Base-by-base conservation (phyloP, 2,797 vertebrate genomes). In the Oreortyx pictus region DNA sequence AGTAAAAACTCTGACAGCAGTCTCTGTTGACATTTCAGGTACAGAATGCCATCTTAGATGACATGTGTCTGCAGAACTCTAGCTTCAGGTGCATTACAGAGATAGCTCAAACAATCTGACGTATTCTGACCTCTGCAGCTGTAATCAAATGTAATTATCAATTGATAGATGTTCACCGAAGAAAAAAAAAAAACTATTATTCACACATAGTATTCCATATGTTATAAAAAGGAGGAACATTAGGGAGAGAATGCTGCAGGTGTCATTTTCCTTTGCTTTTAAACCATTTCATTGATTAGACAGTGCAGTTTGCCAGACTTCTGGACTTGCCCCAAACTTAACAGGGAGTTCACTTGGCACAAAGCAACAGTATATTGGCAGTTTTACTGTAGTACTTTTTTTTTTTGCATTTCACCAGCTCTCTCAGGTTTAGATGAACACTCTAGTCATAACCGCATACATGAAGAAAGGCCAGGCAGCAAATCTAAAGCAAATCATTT, bases 41-140 rank as follows among this genome's bases (percentile, higher is more conserved):
- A 31, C 50, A 52, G 52, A 44, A 57, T 6, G n/a, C 0, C 1
- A 20, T 33, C 31, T 24, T 33, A 47, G 22, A 9, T 14, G 16
- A 24, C 33, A 7, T 18, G 6, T n/a, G 27, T 8, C 33, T 14
- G 39, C 20, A 29, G 39, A 20, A 9, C 39, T 31, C 39, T 27
- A 31, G 27, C 27, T 9, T 19, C 39, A 31, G 4, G 7, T 43
- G 27, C 14, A 4, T 64, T 31, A 64, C 61, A 31, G 56, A 35
- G 11, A 2, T 31, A 33, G 13, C 11, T 89, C 47, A 75, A 66
- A 46, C 22, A 11, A 7, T 0, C 3, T 12, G 4, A 9, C 27
- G 23, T 9, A 41, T 35, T 20, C 41, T 23, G 24, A 11, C 24
- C 31, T 82, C 22, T 19, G 60, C 41, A 71, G 4, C 20, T 33